Base-by-base conservation (phyloP, 2,888 invertebrate genomes). In the Platycnemis pennipes region DNA sequence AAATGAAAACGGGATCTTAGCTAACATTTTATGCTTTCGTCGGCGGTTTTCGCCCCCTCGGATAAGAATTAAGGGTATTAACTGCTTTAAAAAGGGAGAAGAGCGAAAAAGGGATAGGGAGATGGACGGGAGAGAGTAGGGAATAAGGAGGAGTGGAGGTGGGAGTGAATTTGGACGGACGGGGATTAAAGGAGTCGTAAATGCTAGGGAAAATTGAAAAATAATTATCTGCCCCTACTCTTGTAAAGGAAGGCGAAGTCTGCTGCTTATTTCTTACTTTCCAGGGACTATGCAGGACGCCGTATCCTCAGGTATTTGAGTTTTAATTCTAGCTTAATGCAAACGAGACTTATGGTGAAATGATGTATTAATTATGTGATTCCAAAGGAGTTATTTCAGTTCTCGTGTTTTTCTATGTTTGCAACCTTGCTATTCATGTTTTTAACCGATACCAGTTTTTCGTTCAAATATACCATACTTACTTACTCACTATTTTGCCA, bases 31-130 rank as follows among this genome's bases (percentile, higher is more conserved):
- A 91, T 69, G 91, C 91, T 91, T 69, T 91, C 91, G 91, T 91
- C 91, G 91, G 91, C 91, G 69, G 91, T 91, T 91, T 91, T 37
- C 77, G 91, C 63, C 89, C 19, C 53, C 53, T 53, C 91, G 91
- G 63, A 56, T 91, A 91, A 91, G 91, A 91, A 69, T 91, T 91
- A 91, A 91, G 91, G 91, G 91, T 91, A 91, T 91, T 89, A 89
- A 89, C 89, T 89, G 89, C 89, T 42, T 89, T 91, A 91, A 91
- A 91, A 91, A 91, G 91, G 63, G 63, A 63, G 69, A 69, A 91
- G 91, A 91, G 69, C 45, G 56, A 37, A 77, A 69, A 44, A 44
- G 69, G 91, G 37, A 22, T 77, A 11, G 37, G 11, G 13, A 37
- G 77, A 77, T 11, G 77, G 89, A 56, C 16, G 37, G 31, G 26